Evolutionary conservation across 1,140 invertebrate genomes (phyloP).

Genomic region (Drosophila orosa): DNA sequence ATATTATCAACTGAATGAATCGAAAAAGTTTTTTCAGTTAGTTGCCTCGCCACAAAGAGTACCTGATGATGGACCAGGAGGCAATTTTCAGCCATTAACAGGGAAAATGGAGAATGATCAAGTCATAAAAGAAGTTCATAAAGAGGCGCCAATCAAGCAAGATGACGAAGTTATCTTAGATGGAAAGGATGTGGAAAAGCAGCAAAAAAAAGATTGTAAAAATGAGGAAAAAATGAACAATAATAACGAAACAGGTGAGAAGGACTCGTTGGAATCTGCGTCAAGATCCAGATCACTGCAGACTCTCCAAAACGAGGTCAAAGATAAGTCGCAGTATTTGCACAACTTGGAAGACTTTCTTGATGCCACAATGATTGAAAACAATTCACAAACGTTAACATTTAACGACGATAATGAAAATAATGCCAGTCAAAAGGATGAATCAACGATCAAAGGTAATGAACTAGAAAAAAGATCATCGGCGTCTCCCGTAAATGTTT

Average conservation of each 20-base stretch:
- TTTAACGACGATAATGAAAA: conserved; percentile 58
- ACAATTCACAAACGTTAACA: conserved; percentile 66
- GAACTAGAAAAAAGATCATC: conserved; percentile 42
- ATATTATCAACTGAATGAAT: conserved; percentile 83
- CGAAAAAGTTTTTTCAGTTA: conserved; percentile 84
- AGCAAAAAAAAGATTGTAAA: background rate
- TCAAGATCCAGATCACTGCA: background rate
- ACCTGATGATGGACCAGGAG: conserved; percentile 71
- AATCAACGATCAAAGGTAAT: conserved; percentile 30
- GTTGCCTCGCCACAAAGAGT: conserved; percentile 79
- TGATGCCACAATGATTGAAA: conserved; percentile 78
- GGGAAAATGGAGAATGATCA: conserved; percentile 53
- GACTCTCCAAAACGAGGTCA: conserved; percentile 11
- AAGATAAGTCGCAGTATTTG: conserved; percentile 62
- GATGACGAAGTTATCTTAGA: background rate
- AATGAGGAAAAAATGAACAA: conserved; percentile 38
- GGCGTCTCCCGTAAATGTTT: conserved; percentile 32
- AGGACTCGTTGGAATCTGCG: background rate
- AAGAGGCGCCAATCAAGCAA: background rate
- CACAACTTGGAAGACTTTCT: conserved; percentile 78
- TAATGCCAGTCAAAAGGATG: conserved; percentile 42
- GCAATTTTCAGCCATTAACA: conserved; percentile 41
- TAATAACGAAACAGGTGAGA: conserved; percentile 25
- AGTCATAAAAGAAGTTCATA: conserved; percentile 4
- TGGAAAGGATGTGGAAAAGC: conserved; percentile 4